Evolutionary conservation across 35 echinoderm and acorn worm genomes (phyloP), one percentile per base, ranked within the genome.

Genomic region (Acanthaster planci): DNA sequence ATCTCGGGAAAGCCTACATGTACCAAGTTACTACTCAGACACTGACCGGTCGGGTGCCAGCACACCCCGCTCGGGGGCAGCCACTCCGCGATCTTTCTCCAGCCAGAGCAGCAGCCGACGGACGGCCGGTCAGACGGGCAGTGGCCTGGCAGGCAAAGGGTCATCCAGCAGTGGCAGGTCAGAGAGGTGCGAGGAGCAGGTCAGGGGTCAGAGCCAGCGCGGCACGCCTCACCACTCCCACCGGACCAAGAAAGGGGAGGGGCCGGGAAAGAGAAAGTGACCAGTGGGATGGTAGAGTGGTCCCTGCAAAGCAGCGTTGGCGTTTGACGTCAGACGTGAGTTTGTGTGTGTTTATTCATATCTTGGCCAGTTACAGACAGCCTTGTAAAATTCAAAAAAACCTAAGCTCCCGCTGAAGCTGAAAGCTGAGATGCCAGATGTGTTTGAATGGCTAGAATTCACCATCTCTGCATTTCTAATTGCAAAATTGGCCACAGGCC

Each of bases 1-100:
- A 38, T 83, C 81, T 19, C 56, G 81, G 59, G 81, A 83, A 32
- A 83, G 81, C 38, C 53, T 83, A 29, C 81, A 58, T 34, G 81
- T 53, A 0, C 81, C 81, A 1, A 57, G 81, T 57, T 60, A 58
- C 56, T 37, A 59, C 35, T 83, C 81, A 18, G 81, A 83, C 81
- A 83, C 81, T 0, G 81, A 83, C 81, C 51, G 56, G 19, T 83
- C 81, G 7, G 81, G 81, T 3, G 81, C 7, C 38, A 83, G 81
- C 81, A 53, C 81, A 6, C 81, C 81, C 6, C 81, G 35, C 26
- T 83, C 81, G 0, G 81, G 81, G 30, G 35, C 53, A 15, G 56
- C 81, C 51, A 83, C 81, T 18, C 81, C 81, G 23, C 81, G 81
- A 8, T 82, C 81, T 14, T 34, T 37, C 10, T 58, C 52, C 81